Conservation (phyloP, 2,113 vertebrate genomes). For the Limnothrissa miodon region DNA sequence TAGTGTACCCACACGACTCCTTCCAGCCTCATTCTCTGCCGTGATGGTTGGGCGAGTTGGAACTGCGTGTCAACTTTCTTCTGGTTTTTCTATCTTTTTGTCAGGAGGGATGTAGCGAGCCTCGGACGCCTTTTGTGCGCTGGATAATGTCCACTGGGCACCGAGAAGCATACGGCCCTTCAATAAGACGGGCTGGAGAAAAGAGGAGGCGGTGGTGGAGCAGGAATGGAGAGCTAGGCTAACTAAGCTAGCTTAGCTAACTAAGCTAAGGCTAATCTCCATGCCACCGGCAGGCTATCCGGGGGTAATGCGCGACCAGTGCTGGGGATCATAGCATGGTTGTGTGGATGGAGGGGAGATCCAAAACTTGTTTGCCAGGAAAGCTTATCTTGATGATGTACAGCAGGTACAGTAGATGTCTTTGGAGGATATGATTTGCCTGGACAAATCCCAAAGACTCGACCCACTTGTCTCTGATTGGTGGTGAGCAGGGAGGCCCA, state of each 20-base stretch:
- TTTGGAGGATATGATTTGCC: background rate
- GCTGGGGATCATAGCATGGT: background rate
- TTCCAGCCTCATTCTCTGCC: conserved; percentile 50
- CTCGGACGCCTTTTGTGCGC: conserved; percentile 45
- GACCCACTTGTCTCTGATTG: background rate
- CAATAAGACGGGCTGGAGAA: background rate
- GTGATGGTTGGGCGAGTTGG: conserved; percentile 23
- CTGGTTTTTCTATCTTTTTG: conserved; percentile 34
- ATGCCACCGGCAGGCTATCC: background rate
- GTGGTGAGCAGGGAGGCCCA: background rate
- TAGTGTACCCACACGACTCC: conserved; percentile 72
- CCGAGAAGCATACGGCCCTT: background rate
- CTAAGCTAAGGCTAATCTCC: conserved; percentile 13
- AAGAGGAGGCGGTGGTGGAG: background rate
- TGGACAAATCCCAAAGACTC: background rate
- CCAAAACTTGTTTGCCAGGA: background rate
- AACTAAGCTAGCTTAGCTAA: too few relatives aligned
- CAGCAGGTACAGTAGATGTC: background rate
- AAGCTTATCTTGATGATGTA: conserved; percentile 2
- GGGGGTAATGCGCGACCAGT: background rate
- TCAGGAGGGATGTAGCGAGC: conserved; percentile 18
- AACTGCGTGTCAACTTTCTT: conserved; percentile 60
- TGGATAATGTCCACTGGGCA: background rate
- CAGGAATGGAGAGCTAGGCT: conserved; percentile 32
- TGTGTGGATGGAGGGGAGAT: background rate